A percentile compares a stretch with the other conserved stretches of the same genome.
Evolutionary conservation across 2,888 invertebrate genomes (phyloP).

Genomic region (Andricus curvator): DNA sequence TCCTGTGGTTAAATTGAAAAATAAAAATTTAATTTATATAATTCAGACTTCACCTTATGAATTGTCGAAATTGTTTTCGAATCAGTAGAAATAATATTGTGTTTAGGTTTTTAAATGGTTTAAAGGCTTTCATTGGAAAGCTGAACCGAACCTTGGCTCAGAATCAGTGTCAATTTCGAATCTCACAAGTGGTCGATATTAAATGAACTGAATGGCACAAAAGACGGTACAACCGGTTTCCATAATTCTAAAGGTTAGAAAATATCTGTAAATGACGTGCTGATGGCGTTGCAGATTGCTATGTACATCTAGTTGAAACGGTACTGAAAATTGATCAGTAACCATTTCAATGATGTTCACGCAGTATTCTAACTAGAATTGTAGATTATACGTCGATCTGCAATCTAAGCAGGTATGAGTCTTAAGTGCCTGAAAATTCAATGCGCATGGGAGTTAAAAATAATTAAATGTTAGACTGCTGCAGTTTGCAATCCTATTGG

Average conservation of each 20-base stretch:
- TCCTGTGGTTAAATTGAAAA: neutral
- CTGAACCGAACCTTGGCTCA: slow-evolving; percentile 21
- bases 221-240: neutral
- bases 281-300: neutral
- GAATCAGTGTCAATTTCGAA: slow-evolving; percentile 24
- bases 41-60: neutral
- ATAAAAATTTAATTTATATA: neutral
- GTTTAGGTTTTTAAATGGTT: neutral
- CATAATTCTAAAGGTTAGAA: neutral
- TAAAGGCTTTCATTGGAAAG: slow-evolving; percentile 26
- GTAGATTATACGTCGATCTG: slow-evolving; percentile 10
- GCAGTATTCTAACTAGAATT: slow-evolving; percentile 27
- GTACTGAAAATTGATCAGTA: slow-evolving; percentile 23
- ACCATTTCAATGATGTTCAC: slow-evolving; percentile 21
- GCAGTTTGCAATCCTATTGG: neutral
- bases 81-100: neutral
- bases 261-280: neutral
- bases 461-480: slow-evolving; percentile 33
- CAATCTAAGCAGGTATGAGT: neutral
- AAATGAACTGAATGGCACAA: neutral
- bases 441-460: slow-evolving; percentile 9
- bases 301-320: neutral
- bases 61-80: neutral
- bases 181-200: slow-evolving; percentile 7
- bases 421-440: neutral